Evolutionary conservation across 1,140 invertebrate genomes (phyloP).

Genomic region (Dinoponera quadriceps): DNA sequence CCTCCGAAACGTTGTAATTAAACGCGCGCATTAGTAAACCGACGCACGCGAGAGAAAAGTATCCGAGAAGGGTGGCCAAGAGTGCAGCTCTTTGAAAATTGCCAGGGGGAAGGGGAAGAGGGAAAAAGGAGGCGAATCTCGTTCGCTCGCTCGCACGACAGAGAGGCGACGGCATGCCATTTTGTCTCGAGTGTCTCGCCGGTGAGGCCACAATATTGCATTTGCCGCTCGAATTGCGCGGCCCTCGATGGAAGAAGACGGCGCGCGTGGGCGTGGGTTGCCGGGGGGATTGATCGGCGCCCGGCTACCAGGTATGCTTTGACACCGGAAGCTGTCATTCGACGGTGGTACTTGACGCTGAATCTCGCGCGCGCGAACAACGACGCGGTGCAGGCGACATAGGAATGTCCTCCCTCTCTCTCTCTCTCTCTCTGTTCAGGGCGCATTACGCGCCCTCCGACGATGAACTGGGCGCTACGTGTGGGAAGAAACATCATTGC

Average conservation of each 20-base stretch:
- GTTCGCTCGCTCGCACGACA: too few relatives aligned
- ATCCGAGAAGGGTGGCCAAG: neutral
- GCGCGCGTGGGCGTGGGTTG: neutral
- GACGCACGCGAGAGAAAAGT: neutral
- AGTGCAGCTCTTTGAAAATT: constrained; percentile 40
- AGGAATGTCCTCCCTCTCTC: constrained; percentile 67
- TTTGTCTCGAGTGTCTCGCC: constrained; percentile 18
- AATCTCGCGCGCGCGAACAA: constrained; percentile 68
- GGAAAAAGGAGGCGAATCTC: constrained; percentile 1
- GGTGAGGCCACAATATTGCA: constrained; percentile 49
- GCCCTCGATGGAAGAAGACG: constrained; percentile 33
- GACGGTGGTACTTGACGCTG: constrained; percentile 78
- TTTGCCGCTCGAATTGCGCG: constrained; percentile 53
- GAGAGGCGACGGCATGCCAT: constrained; percentile 30
- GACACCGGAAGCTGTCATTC: constrained; percentile 80
- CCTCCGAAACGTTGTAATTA: constrained; percentile 12
- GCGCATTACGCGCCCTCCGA: constrained; percentile 35
- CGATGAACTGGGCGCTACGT: neutral
- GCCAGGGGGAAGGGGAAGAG: neutral
- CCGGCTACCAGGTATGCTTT: constrained; percentile 76
- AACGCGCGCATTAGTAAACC: constrained; percentile 18
- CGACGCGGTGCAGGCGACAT: constrained; percentile 62
- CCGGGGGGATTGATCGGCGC: constrained; percentile 40
- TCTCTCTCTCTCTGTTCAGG: neutral
- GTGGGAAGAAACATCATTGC: neutral